Evolutionary conservation across 2,113 vertebrate genomes (phyloP).

Genomic region (Ariopsis seemanni): DNA sequence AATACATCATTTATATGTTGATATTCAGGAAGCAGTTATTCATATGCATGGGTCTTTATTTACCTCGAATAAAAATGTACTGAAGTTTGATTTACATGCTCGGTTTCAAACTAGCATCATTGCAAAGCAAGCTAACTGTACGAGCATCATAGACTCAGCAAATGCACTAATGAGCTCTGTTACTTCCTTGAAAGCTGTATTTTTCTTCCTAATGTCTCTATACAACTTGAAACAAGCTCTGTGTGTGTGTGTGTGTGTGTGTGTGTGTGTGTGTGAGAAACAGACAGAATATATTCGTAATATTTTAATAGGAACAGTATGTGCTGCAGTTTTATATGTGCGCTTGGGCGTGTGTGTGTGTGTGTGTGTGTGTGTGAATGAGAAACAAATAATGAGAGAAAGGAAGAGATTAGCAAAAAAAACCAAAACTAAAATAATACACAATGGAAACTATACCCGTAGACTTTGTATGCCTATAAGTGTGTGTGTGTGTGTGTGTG

Average conservation of each 20-base stretch:
- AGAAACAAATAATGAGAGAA: too few species aligned
- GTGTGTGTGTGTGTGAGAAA: neutral
- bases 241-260: too few species aligned
- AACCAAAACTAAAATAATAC: too few species aligned
- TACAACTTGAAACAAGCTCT: too few species aligned
- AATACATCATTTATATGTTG: neutral
- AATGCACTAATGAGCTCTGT: neutral
- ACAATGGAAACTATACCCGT: too few species aligned
- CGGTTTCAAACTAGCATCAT: neutral
- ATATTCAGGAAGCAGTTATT: neutral
- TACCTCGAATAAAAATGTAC: neutral
- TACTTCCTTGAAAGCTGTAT: neutral
- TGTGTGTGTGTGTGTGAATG: too few species aligned
- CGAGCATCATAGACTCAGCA: neutral
- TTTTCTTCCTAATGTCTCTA: neutral
- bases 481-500: too few species aligned
- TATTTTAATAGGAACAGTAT: neutral
- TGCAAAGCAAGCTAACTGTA: neutral
- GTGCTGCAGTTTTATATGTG: neutral
- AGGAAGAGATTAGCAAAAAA: too few species aligned
- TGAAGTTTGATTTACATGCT: neutral
- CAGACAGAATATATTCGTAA: neutral
- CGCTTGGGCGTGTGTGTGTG: too few species aligned
- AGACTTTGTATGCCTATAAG: neutral
- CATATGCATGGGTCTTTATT: neutral